A percentile compares a stretch with the other conserved stretches of the same genome.
Conservation (phyloP, 2,888 invertebrate genomes). For the Plebejus melissa region DNA sequence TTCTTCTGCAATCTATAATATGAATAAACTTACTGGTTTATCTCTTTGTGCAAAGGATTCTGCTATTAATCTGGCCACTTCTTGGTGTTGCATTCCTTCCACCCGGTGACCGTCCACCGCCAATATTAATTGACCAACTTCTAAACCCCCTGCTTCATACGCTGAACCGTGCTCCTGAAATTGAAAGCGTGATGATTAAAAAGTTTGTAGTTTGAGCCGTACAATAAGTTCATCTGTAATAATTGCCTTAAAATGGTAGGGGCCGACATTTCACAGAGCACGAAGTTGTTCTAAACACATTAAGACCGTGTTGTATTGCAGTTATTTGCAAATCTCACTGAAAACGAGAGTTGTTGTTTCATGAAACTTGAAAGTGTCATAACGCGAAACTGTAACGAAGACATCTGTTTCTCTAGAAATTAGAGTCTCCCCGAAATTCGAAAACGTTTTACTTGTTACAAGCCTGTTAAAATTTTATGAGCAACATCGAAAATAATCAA, state of each 20-base stretch:
- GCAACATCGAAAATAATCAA: neutral
- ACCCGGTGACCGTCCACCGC: slow-evolving; percentile 92
- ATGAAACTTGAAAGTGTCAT: neutral
- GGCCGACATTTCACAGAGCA: neutral
- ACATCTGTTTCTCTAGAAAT: neutral
- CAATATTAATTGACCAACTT: slow-evolving; percentile 95
- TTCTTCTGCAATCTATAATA: neutral
- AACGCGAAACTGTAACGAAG: neutral
- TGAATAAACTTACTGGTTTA: slow-evolving; percentile 69
- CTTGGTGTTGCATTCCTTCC: slow-evolving; percentile 91
- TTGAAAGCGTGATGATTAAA: neutral
- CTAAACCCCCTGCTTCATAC: slow-evolving; percentile 93
- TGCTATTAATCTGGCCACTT: slow-evolving; percentile 94
- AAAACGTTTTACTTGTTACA: neutral
- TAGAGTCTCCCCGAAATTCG: neutral
- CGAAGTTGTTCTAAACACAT: neutral
- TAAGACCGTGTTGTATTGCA: neutral
- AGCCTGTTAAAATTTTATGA: neutral
- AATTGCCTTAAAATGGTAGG: neutral
- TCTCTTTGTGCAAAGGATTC: slow-evolving; percentile 95
- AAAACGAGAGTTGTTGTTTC: neutral
- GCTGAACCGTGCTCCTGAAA: slow-evolving; percentile 96
- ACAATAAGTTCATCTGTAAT: neutral
- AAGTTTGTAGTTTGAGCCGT: neutral
- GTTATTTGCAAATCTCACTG: neutral